Percentiles rank a stretch among this genome's conserved stretches.
Conservation (phyloP, 2,113 vertebrate genomes). For the Centropus bengalensis region DNA sequence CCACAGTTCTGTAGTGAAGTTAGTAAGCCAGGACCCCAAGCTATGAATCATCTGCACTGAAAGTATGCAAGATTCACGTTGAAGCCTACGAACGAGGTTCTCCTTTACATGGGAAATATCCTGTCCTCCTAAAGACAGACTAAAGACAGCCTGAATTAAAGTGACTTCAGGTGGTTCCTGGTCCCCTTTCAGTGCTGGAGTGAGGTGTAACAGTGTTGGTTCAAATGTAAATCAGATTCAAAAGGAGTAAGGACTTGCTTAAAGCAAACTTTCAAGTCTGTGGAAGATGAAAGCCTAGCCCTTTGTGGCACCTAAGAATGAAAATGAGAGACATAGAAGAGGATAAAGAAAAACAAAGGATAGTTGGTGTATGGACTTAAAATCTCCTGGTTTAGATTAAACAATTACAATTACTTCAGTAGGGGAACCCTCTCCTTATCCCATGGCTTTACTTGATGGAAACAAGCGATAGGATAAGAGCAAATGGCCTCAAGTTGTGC, state of each 20-base stretch:
- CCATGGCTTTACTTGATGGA: neutral
- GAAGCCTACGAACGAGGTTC: neutral
- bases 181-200: neutral
- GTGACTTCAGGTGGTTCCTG: neutral
- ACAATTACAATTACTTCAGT: neutral
- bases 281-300: neutral
- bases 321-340: neutral
- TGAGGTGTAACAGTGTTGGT: neutral
- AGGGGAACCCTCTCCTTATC: neutral
- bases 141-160: neutral
- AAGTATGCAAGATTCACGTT: neutral
- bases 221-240: constrained; percentile 7
- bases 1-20: neutral
- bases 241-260: neutral
- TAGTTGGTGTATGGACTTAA: neutral
- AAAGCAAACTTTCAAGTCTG: neutral
- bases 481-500: no score
- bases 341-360: constrained; percentile 22
- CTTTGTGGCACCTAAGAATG: neutral
- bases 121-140: neutral
- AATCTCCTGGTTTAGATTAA: neutral
- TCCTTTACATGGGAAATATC: neutral
- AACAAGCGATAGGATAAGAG: no score
- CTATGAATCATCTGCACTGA: neutral
- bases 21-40: neutral